Percentiles rank a stretch among this genome's conserved stretches.
These are phyloP conservation scores for Monochamus alternatus DNA, from an alignment of 2,888 invertebrate genomes.

Conservation along the genomic window DNA sequence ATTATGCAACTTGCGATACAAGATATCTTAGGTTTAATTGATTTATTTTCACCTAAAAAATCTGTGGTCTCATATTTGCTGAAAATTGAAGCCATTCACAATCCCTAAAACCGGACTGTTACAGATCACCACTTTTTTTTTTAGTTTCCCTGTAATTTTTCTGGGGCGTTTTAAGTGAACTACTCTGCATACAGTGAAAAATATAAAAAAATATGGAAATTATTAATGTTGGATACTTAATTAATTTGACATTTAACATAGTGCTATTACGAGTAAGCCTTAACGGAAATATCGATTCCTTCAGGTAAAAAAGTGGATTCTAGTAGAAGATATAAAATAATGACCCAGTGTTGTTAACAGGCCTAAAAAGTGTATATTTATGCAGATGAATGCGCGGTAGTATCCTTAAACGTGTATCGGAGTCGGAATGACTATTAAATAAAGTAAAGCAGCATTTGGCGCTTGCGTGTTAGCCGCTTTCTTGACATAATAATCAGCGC, in stretches of 20 bases:
- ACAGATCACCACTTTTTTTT: no score
- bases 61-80: no score
- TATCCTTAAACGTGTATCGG: constrained; percentile 42
- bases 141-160: no score
- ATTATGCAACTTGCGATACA: no score
- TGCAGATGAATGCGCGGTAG: constrained; percentile 47
- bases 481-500: constrained; percentile 63
- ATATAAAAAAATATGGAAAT: no score
- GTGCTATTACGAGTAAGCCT: constrained; percentile 20
- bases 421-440: constrained; percentile 47
- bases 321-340: constrained; percentile 34
- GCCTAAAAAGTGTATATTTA: constrained; percentile 42
- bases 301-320: constrained; percentile 19
- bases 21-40: no score
- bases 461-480: constrained; percentile 60
- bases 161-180: no score
- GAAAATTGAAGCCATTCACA: no score
- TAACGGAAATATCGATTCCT: not conserved
- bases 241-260: constrained; percentile 27
- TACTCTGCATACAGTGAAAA: no score
- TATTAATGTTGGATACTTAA: not conserved
- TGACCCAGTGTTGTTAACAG: constrained; percentile 37
- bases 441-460: constrained; percentile 54
- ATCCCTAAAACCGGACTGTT: no score
- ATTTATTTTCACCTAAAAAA: no score